Evolutionary conservation across 2,113 vertebrate species (phyloP), one percentile per base, ranked within the genome.

Genomic region (Oncorhynchus tshawytscha): DNA sequence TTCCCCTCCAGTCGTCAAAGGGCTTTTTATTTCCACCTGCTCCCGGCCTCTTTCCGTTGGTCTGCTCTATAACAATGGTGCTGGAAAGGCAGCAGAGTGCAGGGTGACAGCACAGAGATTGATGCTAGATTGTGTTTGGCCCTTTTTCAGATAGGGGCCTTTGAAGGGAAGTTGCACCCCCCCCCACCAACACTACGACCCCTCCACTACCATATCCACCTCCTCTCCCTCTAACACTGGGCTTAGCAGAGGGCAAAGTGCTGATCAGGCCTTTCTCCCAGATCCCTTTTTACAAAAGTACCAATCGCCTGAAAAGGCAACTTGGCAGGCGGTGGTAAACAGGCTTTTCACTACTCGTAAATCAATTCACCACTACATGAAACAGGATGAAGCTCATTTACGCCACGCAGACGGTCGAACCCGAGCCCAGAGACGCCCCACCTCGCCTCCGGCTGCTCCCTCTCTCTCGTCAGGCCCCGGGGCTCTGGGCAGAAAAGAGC

Each of bases 11-110:
- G 85, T 84, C 89, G 89, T 91, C 87, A 83, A 84, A 89, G 83
- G 78, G 81, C 80, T 87, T 92, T 91, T 89, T 89, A 91, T 93
- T 92, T 94, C 91, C 92, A 94, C 93, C 93, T 94, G 93, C 86
- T 92, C 85, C 89, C 78, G 89, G 89, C 89, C 93, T 91, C 88
- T 92, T 94, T 93, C 93, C 91, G 89, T 83, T 90, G 87, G 80
- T 87, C 91, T 92, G 90, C 90, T 90, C 88, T 92, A 86, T 90
- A 94, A 94, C 93, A 94, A 93, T 94, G 89, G 91, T 60, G 79
- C 82, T 84, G 88, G 89, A 87, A 91, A 89, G 88, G 86, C 87
- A 74, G 84, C 60, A 78, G 85, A 92, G 90, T 86, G 83, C 87
- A 86, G 77, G 77, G 81, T 93, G 92, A 86, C 86, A 88, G 84